phyloP scores from a whole-genome alignment of 2,888 invertebrate genomes.

The Chouioia cunea region DNA sequence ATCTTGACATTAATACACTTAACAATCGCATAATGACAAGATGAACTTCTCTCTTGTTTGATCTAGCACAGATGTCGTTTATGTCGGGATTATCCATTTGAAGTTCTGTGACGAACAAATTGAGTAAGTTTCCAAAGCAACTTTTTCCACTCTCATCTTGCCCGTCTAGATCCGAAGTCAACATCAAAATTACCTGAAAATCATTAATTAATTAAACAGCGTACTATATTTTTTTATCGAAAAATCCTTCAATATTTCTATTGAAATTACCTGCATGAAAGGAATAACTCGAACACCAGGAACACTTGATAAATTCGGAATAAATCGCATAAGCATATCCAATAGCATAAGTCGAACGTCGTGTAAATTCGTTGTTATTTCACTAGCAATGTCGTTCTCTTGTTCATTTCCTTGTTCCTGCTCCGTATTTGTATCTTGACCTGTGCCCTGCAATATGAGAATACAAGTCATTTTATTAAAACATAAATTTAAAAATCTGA shows the following conservation, averaged over 20 bases:
- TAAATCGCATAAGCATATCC: conserved; percentile 81
- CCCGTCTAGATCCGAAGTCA: conserved; percentile 90
- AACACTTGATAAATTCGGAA: conserved; percentile 81
- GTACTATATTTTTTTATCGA: conserved; percentile 6
- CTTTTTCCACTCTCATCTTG: conserved; percentile 84
- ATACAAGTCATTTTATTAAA: background rate
- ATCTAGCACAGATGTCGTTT: conserved; percentile 74
- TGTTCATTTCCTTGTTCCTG: conserved; percentile 63
- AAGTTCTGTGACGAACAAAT: conserved; percentile 79
- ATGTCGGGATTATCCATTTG: conserved; percentile 75
- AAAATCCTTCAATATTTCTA: conserved; percentile 9
- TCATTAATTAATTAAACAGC: conserved; percentile 10
- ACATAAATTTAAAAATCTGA: background rate
- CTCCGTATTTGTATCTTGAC: conserved; percentile 56
- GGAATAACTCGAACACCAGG: conserved; percentile 91
- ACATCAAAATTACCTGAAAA: conserved; percentile 83
- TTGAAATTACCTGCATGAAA: conserved; percentile 81
- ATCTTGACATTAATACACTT: conserved; percentile 85
- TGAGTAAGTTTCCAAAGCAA: conserved; percentile 82
- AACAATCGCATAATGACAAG: conserved; percentile 89
- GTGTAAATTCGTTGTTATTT: conserved; percentile 74
- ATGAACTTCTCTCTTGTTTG: conserved; percentile 85
- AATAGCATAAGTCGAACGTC: conserved; percentile 79
- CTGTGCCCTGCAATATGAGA: conserved; percentile 47
- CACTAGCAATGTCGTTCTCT: conserved; percentile 64